Evolutionary conservation across 2,113 vertebrate species (phyloP).

Genomic region (Mohoua ochrocephala): DNA sequence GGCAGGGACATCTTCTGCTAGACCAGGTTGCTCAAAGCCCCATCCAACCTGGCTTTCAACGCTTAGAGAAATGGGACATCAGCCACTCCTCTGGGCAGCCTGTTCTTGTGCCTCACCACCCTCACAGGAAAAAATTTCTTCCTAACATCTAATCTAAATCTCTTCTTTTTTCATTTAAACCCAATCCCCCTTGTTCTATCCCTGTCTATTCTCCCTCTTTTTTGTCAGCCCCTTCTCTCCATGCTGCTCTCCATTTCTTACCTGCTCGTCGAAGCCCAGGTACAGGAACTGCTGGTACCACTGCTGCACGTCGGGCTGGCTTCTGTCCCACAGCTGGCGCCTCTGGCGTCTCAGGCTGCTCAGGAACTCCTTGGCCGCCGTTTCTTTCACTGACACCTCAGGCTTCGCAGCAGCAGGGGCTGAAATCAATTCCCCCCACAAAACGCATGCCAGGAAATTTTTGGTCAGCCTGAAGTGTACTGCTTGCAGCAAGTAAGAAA

Average conservation of each 20-base stretch:
- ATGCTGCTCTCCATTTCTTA: not conserved
- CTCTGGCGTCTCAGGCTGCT: constrained; percentile 76
- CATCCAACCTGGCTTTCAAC: not conserved
- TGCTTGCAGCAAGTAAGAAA: not conserved
- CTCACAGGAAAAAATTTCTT: not conserved
- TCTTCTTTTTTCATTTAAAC: not conserved
- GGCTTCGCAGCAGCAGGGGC: constrained; percentile 51
- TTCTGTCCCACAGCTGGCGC: constrained; percentile 90
- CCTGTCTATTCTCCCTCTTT: not conserved
- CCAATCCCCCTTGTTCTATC: not conserved
- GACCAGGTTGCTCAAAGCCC: not conserved
- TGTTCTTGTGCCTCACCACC: not conserved
- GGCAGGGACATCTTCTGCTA: not conserved
- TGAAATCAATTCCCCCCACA: constrained; percentile 45
- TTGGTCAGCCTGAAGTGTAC: not conserved
- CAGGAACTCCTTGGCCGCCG: constrained; percentile 85
- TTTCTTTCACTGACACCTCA: constrained; percentile 68
- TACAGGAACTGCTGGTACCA: constrained; percentile 95
- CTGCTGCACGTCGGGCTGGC: constrained; percentile 87
- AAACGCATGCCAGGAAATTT: not conserved
- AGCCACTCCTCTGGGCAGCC: not conserved
- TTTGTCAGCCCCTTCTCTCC: not conserved
- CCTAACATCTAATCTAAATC: not conserved
- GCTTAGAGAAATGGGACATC: not conserved
- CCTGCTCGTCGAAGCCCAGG: constrained; percentile 90